Base-by-base conservation (phyloP, 2,888 invertebrate genomes). In the Ecliptopera silaceata region DNA sequence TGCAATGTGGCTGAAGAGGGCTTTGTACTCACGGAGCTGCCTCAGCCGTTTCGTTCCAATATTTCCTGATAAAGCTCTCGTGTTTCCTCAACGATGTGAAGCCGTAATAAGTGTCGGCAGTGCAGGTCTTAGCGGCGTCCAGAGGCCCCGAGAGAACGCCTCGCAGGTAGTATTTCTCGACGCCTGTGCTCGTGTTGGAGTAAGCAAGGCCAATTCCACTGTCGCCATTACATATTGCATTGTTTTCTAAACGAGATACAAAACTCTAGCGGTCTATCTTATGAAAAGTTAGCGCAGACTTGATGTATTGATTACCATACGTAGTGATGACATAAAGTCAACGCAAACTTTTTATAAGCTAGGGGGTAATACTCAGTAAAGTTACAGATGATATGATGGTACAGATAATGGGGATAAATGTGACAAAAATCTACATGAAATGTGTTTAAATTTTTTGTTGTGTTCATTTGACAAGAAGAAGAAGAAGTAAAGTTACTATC, bases 61-160 rank as follows among this genome's bases (percentile, higher is more conserved):
- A 47, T 17, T 49, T 51, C 17, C 34, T 49, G 15, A 58, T 58
- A 12, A 58, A 58, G 36, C 46, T 58, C 45, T 49, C 58, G 6
- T 58, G 52, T 32, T 48, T 58, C 11, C 38, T 10, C 4, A 58
- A n/a, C 5, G 52, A 53, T 1, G 57, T 58, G 34, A 58, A 58
- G 0, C 48, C 52, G 41, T 48, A 48, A 34, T 39, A 58, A 0
- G 53, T 49, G 5, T 43, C 32, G 1, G 10, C 42, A 0, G 47
- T 57, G 52, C 51, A 52, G 6, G 3, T 0, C 11, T 47, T 47
- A 4, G 29, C 4, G 0, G 15, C 12, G 20, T 51, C 29, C 5
- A 51, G 5, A 0, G 57, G 42, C 2, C 20, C 13, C 0, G 51
- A 47, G 3, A 52, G 22, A 0, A 57, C 57, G 0, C 57, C 57